These are phyloP conservation scores for Nerophis ophidion DNA, from an alignment of 2,113 vertebrate species.

Conservation along the genomic window DNA sequence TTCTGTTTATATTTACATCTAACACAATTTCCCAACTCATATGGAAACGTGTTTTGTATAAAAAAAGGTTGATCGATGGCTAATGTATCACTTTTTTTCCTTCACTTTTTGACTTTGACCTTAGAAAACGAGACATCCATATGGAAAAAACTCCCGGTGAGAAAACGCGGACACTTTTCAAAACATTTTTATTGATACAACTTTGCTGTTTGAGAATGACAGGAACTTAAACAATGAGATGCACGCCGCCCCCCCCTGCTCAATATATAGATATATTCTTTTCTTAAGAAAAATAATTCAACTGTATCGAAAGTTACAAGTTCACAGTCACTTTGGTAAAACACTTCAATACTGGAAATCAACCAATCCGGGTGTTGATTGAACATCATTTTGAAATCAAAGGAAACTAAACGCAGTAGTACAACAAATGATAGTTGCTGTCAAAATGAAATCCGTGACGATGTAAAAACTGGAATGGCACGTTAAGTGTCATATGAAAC, in stretches of 20 bases:
- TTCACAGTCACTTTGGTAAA: slow-evolving; percentile 99
- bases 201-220: slow-evolving; percentile 90
- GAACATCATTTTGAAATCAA: slow-evolving; percentile 44
- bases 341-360: slow-evolving; percentile 83
- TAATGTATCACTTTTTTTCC: no score
- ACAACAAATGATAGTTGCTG: slow-evolving; percentile 71
- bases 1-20: no score
- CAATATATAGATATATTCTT: slow-evolving; percentile 76
- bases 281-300: slow-evolving; percentile 90
- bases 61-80: slow-evolving; percentile 3
- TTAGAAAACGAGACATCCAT: not conserved
- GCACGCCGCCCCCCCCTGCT: slow-evolving; percentile 58
- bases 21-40: no score
- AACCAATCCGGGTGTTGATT: slow-evolving; percentile 68
- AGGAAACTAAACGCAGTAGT: slow-evolving; percentile 45
- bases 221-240: slow-evolving; percentile 82
- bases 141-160: slow-evolving; percentile 39
- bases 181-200: slow-evolving; percentile 80
- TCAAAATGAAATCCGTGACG: slow-evolving; percentile 75
- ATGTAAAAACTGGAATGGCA: slow-evolving; percentile 89
- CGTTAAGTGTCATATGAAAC: slow-evolving; percentile 91
- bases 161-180: slow-evolving; percentile 66
- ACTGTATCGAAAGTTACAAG: slow-evolving; percentile 84
- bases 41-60: no score
- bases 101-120: slow-evolving; percentile 7